Conservation (phyloP, 2,113 vertebrate genomes). For the Suricata suricatta region DNA sequence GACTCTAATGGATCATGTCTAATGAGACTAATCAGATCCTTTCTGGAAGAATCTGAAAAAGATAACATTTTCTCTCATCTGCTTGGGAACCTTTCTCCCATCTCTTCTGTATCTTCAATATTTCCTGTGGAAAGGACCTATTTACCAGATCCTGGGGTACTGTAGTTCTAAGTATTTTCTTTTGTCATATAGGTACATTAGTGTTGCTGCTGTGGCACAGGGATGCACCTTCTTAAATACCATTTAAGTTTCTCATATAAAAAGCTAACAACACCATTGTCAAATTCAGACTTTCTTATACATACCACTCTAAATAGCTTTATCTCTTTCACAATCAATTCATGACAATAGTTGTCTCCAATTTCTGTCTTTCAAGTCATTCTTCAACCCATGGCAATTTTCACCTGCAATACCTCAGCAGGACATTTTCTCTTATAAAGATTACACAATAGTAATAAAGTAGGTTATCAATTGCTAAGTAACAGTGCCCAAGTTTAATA, state of each 20-base stretch:
- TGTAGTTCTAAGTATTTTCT: background rate
- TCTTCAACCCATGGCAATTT: background rate
- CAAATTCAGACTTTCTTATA: background rate
- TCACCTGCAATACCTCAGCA: background rate
- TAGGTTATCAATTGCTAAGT: background rate
- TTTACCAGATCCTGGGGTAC: background rate
- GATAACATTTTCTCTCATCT: background rate
- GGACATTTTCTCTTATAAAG: background rate
- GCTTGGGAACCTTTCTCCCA: background rate
- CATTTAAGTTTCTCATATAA: background rate
- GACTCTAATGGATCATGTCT: background rate
- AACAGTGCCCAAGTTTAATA: background rate
- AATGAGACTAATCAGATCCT: background rate
- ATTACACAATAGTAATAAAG: background rate
- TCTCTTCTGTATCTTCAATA: background rate
- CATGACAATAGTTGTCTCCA: background rate
- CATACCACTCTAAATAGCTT: background rate
- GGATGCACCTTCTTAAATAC: background rate
- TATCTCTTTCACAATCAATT: background rate
- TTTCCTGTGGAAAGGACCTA: background rate
- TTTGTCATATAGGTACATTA: background rate
- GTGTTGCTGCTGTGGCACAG: background rate
- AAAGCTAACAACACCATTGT: conserved; percentile 29
- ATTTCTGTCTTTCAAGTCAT: background rate
- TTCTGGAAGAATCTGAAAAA: background rate